A percentile compares a stretch with the other conserved stretches of the same genome.
phyloP scores from a whole-genome alignment of 2,888 invertebrate genomes.

The Lumbricus terrestris region DNA sequence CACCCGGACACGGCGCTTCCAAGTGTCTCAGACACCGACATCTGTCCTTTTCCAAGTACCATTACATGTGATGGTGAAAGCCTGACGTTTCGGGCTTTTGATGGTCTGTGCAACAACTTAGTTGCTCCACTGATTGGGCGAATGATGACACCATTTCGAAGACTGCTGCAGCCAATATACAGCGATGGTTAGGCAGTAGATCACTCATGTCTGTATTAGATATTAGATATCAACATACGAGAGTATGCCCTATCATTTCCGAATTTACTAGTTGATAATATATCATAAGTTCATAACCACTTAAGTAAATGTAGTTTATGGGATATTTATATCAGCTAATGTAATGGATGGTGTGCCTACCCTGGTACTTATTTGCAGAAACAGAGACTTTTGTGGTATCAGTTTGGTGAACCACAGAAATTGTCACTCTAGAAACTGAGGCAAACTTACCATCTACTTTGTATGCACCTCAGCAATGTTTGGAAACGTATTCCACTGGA shows the following conservation, averaged over 20 bases:
- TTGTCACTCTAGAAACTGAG: neutral
- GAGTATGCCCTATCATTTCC: neutral
- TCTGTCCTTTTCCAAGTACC: conserved; percentile 34
- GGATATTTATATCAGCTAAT: neutral
- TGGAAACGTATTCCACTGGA: neutral
- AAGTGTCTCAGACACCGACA: conserved; percentile 30
- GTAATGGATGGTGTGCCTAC: neutral
- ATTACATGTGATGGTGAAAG: conserved; percentile 19
- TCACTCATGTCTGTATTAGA: neutral
- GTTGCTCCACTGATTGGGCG: conserved; percentile 36
- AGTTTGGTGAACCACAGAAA: no score
- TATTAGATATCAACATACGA: no score
- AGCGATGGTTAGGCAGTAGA: conserved; percentile 35
- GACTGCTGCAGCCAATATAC: conserved; percentile 39
- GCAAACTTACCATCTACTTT: neutral
- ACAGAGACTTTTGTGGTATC: neutral
- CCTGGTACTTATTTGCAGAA: no score
- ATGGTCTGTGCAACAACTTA: conserved; percentile 46
- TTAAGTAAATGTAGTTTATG: neutral
- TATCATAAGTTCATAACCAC: neutral
- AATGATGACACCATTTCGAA: conserved; percentile 36
- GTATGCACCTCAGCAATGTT: neutral
- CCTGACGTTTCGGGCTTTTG: conserved; percentile 31
- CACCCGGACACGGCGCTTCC: conserved; percentile 30
- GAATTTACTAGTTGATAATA: neutral